Evolutionary conservation across 2,113 vertebrate species (phyloP), one percentile per base, ranked within the genome.

Genomic region (Gopherus evgoodei): DNA sequence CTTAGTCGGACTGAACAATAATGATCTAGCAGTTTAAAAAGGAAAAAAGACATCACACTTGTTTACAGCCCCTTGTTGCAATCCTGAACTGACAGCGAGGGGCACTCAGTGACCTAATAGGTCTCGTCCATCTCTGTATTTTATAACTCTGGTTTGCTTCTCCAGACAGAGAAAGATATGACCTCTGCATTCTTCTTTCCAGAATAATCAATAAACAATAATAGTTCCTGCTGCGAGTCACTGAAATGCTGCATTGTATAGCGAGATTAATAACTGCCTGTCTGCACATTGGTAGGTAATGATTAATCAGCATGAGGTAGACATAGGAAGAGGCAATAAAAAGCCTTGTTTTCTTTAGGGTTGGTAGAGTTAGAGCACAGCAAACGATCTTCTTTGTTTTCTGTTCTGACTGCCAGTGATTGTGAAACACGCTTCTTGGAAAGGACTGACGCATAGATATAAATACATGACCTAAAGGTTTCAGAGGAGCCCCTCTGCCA

Each of bases 391-490:
- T 90, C 91, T 94, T 96, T 93, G 95, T 94, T 96, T 88, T 84
- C 85, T 89, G 76, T 59, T 57, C 3, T 14, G 69, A 56, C 88
- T 90, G 87, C 83, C 83, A 80, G 93, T 2, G 19, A 62, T 91
- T 95, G 96, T 57, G 52, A 90, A 93, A 91, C 0, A 4, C 84
- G 17, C 93, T 94, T 90, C 87, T 87, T 81, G 93, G 93, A 86
- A 92, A 91, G 62, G 81, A 93, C 95, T 94, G 95, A 81, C 5
- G 50, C 92, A 19, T 87, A 83, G 91, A 92, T 95, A 80, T 2
- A 81, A 50, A 3, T 72, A 75, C 27, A 35, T 0, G n/a, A 88
- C 86, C 29, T 2, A 14, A 50, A 57, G 88, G n/a, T 82, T 76
- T 95, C 44, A 90, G 83, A 56, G 82, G 90, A 89, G 83, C 88